phyloP scores from a whole-genome alignment of 2,888 invertebrate species.

The Leptinotarsa rubiginosa region DNA sequence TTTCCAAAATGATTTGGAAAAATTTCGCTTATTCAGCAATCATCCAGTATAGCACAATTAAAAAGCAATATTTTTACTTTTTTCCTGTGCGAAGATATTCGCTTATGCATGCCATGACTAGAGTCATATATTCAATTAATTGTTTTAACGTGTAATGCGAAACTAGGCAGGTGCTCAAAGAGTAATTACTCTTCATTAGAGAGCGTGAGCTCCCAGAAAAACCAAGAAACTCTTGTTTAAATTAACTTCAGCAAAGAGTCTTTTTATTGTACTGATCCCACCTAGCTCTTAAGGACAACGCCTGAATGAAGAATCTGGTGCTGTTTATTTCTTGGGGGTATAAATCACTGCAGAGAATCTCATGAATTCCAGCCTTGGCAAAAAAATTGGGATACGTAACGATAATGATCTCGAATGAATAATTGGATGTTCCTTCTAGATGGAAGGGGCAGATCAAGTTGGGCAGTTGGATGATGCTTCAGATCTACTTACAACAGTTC shows the following conservation, averaged over 20 bases:
- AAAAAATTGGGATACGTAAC: not conserved
- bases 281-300: not conserved
- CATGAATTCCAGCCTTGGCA: not conserved
- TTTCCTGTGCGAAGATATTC: too few relatives aligned
- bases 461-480: too few relatives aligned
- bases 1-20: too few relatives aligned
- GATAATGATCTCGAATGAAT: slow-evolving; percentile 8
- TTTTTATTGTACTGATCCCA: not conserved
- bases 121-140: not conserved
- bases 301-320: not conserved
- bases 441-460: not conserved
- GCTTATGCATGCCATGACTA: too few relatives aligned
- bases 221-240: slow-evolving; percentile 11
- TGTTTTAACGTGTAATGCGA: slow-evolving; percentile 9
- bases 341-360: slow-evolving; percentile 4
- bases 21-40: too few relatives aligned
- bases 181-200: slow-evolving; percentile 14
- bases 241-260: slow-evolving; percentile 1
- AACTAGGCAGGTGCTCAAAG: not conserved
- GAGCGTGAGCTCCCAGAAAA: not conserved
- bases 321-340: not conserved
- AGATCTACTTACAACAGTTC: too few relatives aligned
- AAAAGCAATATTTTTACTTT: too few relatives aligned
- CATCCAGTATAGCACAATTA: too few relatives aligned
- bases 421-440: not conserved